phyloP scores from a whole-genome alignment of 2,113 vertebrate genomes.

The Chaenogobius annularis region DNA sequence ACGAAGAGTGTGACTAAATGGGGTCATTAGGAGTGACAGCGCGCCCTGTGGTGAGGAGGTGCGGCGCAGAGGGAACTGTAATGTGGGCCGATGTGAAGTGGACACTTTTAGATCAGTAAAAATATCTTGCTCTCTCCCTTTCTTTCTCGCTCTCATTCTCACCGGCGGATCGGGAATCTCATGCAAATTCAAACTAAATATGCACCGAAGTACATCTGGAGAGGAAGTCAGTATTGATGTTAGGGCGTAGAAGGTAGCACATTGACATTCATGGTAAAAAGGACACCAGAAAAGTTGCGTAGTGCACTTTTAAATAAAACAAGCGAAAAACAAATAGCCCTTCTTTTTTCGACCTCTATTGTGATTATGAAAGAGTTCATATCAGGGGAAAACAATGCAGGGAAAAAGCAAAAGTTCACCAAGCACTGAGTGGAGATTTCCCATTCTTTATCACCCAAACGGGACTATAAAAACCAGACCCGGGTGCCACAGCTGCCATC shows the following conservation, averaged over 20 bases:
- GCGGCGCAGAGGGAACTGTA: slow-evolving; percentile 52
- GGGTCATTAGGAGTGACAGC: slow-evolving; percentile 31
- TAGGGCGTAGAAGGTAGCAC: too few species aligned
- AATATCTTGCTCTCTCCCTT: slow-evolving; percentile 51
- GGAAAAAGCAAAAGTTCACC: slow-evolving; percentile 4
- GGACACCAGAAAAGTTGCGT: too few species aligned
- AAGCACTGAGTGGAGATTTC: slow-evolving; percentile 41
- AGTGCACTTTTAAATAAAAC: too few species aligned
- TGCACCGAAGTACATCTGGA: too few species aligned
- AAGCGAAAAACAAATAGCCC: too few species aligned
- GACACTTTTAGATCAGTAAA: slow-evolving; percentile 70
- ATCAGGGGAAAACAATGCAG: not conserved
- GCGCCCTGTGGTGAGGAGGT: slow-evolving; percentile 31
- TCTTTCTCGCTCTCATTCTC: not conserved
- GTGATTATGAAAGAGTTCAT: not conserved
- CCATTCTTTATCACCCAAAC: slow-evolving; percentile 49
- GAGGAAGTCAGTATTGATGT: too few species aligned
- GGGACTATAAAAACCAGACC: slow-evolving; percentile 48
- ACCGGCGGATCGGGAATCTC: not conserved
- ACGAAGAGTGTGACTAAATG: slow-evolving; percentile 23
- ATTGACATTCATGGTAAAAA: too few species aligned
- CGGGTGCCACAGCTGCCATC: slow-evolving; percentile 56
- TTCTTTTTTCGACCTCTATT: too few species aligned
- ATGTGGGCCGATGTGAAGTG: slow-evolving; percentile 67
- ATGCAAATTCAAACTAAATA: not conserved